These are phyloP conservation scores for Tetramorium bicarinatum DNA, from an alignment of 2,888 invertebrate genomes.

Conservation along the genomic window DNA sequence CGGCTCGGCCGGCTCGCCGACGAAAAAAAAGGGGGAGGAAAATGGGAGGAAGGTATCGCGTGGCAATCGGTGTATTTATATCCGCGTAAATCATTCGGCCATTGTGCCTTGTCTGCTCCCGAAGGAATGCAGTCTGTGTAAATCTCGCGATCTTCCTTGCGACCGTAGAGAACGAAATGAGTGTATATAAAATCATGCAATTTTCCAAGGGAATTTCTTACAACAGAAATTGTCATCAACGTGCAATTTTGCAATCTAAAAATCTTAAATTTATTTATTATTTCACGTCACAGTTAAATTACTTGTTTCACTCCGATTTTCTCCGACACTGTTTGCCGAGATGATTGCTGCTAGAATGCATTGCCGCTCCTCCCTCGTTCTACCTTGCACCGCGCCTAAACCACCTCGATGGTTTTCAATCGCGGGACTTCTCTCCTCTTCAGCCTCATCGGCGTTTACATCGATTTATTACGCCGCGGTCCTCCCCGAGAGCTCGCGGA, in stretches of 20 bases:
- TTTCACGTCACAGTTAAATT: not conserved
- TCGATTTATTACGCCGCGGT: slow-evolving; percentile 76
- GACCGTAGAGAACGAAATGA: not conserved
- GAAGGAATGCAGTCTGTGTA: slow-evolving; percentile 59
- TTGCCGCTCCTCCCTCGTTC: not conserved
- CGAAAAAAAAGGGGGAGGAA: slow-evolving; percentile 38
- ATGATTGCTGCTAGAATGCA: not conserved
- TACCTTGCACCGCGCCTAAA: not conserved
- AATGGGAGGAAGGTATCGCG: slow-evolving; percentile 51
- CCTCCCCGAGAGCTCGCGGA: slow-evolving; percentile 69
- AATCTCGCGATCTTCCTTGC: slow-evolving; percentile 62
- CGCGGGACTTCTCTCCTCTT: slow-evolving; percentile 51
- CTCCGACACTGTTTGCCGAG: not conserved
- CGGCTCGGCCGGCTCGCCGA: slow-evolving; percentile 14
- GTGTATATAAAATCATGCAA: not conserved
- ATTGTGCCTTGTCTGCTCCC: slow-evolving; percentile 65
- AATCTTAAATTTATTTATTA: not conserved
- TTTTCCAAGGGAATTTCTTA: not conserved
- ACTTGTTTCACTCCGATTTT: not conserved
- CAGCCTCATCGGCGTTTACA: slow-evolving; percentile 69
- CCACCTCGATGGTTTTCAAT: slow-evolving; percentile 69
- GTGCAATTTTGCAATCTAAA: not conserved
- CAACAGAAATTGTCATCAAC: not conserved
- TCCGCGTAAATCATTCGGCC: slow-evolving; percentile 78
- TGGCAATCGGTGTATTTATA: slow-evolving; percentile 79